A percentile compares a stretch with the other conserved stretches of the same genome.
Conservation (phyloP, 2,113 vertebrate species). For the Corythaixoides concolor region DNA sequence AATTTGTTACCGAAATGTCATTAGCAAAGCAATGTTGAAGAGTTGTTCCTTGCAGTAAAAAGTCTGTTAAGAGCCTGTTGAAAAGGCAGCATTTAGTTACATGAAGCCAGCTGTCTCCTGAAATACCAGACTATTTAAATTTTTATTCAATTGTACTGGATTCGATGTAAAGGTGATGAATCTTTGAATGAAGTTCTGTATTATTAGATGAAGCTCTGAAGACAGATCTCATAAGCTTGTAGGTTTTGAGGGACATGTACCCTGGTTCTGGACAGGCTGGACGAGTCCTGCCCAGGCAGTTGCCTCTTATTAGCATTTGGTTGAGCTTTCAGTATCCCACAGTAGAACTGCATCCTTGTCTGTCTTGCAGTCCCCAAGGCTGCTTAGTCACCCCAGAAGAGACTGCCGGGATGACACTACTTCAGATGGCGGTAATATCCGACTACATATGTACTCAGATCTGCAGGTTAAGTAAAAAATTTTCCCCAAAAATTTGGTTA, state of each 20-base stretch:
- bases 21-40: neutral
- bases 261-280: neutral
- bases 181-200: neutral
- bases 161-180: neutral
- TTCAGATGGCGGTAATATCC: neutral
- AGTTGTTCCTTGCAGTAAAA: neutral
- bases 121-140: neutral
- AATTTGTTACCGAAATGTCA: neutral
- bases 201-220: neutral
- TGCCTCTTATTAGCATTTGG: neutral
- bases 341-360: neutral
- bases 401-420: neutral
- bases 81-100: neutral
- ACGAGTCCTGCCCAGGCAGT: neutral
- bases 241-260: neutral
- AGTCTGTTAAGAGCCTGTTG: neutral
- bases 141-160: neutral
- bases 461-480: neutral
- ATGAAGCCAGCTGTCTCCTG: neutral
- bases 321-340: neutral
- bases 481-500: neutral
- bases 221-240: neutral
- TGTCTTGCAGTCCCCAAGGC: rapidly evolving
- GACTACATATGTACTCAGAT: neutral
- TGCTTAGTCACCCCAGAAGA: neutral